Percentiles rank a stretch among this genome's conserved stretches.
phyloP scores from a whole-genome alignment of 1,140 invertebrate genomes.

The Mesaphorura yosii region DNA sequence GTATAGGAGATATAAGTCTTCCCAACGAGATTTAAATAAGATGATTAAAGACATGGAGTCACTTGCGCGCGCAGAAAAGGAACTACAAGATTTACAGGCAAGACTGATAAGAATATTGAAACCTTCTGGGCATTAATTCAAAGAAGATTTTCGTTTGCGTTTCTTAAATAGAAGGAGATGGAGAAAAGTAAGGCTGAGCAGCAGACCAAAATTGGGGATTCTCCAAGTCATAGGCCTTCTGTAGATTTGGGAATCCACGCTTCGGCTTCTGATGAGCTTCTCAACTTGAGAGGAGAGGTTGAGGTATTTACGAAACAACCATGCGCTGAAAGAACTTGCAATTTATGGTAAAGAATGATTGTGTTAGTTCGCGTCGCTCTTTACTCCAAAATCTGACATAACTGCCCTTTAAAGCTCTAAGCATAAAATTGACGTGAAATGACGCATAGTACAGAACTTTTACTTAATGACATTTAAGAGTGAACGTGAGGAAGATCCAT shows the following conservation, averaged over 20 bases:
- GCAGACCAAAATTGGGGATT: conserved; percentile 56
- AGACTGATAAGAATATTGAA: background rate
- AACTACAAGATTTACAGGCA: conserved; percentile 71
- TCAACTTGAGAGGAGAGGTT: conserved; percentile 48
- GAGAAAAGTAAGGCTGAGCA: conserved; percentile 52
- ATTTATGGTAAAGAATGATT: no score
- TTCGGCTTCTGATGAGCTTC: conserved; percentile 38
- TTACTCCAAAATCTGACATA: no score
- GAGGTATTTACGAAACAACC: conserved; percentile 49
- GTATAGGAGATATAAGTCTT: conserved; percentile 74
- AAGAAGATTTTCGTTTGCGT: background rate
- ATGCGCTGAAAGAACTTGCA: no score
- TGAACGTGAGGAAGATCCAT: no score
- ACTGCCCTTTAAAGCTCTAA: no score
- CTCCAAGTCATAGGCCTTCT: conserved; percentile 48
- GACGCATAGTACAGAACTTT: no score
- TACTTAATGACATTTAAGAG: no score
- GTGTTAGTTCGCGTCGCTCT: no score
- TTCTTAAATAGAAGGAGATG: conserved; percentile 43
- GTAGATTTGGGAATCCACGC: conserved; percentile 56
- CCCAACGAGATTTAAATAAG: conserved; percentile 65
- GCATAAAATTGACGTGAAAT: no score
- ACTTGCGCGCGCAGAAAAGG: conserved; percentile 74
- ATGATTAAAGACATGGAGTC: conserved; percentile 91
- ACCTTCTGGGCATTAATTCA: background rate